Evolutionary conservation across 64 coral and sea anemone genomes (phyloP).

Genomic region (Montipora cactus): DNA sequence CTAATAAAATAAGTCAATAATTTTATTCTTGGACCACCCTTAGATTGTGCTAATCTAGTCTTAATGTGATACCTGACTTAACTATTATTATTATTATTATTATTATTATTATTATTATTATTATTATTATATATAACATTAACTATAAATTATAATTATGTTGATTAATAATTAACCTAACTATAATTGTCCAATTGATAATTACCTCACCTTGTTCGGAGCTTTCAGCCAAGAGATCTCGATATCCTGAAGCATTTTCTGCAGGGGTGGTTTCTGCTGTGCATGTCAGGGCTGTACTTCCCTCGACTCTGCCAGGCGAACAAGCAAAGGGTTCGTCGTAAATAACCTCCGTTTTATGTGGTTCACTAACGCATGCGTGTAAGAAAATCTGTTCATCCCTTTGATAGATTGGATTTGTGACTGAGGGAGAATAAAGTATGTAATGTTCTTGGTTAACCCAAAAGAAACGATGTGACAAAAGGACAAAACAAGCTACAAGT

Average conservation of each 20-base stretch:
- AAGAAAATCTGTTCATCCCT: slow-evolving; percentile 3
- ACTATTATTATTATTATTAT: no score
- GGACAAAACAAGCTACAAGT: no score
- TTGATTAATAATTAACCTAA: no score
- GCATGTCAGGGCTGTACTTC: background rate
- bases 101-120: no score
- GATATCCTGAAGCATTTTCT: background rate
- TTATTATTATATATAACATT: no score
- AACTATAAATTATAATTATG: no score
- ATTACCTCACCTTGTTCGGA: background rate
- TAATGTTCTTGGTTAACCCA: background rate
- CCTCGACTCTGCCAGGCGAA: background rate
- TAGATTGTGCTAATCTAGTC: background rate
- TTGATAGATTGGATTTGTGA: slow-evolving; percentile 30
- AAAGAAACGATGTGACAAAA: background rate
- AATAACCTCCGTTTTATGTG: background rate
- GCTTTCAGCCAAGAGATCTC: background rate
- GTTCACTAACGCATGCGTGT: background rate
- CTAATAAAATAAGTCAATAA: no score
- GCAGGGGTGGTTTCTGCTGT: background rate
- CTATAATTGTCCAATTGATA: no score
- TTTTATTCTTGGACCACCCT: no score
- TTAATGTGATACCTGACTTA: background rate
- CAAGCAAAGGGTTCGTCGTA: slow-evolving; percentile 7
- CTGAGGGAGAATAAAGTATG: background rate